Conservation (phyloP, 2,888 invertebrate species). For the Silvanus unidentatus region DNA sequence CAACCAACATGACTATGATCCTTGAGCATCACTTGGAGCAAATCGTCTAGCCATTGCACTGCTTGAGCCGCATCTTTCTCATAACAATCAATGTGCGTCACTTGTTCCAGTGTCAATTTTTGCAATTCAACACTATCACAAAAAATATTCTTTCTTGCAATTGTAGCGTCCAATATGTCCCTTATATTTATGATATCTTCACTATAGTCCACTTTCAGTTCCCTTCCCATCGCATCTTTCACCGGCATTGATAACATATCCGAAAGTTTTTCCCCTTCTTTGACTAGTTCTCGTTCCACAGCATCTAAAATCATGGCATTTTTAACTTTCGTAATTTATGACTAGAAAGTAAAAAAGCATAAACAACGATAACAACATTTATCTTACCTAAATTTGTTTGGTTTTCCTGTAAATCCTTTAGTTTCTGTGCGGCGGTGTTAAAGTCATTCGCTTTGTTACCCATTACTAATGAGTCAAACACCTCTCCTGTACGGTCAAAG, state of each 20-base stretch:
- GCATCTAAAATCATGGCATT: conserved; percentile 48
- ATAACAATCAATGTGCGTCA: conserved; percentile 67
- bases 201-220: conserved; percentile 62
- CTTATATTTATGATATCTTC: conserved; percentile 67
- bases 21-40: conserved; percentile 63
- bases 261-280: conserved; percentile 70
- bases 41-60: conserved; percentile 69
- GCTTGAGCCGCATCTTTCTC: conserved; percentile 73
- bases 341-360: neutral
- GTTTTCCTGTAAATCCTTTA: conserved; percentile 56
- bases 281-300: conserved; percentile 61
- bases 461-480: conserved; percentile 62
- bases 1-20: conserved; percentile 69
- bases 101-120: conserved; percentile 71
- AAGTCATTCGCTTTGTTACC: conserved; percentile 55
- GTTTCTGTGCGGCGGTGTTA: conserved; percentile 51
- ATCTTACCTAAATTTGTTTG: conserved; percentile 56
- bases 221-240: conserved; percentile 69
- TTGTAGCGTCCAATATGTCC: conserved; percentile 64
- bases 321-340: neutral
- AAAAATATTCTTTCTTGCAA: conserved; percentile 63
- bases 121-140: conserved; percentile 71
- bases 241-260: conserved; percentile 73
- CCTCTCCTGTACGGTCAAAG: conserved; percentile 60
- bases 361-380: neutral